Percentiles rank a stretch among this genome's conserved stretches.
Evolutionary conservation across 2,797 vertebrate genomes (phyloP).

Genomic region (Rachycentron canadum): DNA sequence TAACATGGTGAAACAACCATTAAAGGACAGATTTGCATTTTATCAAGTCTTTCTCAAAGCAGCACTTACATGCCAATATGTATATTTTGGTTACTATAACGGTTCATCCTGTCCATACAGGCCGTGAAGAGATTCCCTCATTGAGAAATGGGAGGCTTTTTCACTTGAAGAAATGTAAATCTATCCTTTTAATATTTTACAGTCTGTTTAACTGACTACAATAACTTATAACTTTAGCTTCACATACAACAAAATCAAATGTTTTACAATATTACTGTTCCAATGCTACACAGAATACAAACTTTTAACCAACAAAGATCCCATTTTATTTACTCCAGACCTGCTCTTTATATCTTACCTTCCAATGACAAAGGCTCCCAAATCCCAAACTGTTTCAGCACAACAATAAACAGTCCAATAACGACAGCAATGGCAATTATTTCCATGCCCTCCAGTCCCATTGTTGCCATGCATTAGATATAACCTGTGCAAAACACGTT

Average conservation of each 20-base stretch:
- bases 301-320: not conserved
- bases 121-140: not conserved
- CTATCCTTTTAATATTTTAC: not conserved
- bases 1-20: not conserved
- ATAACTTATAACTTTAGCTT: not conserved
- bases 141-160: not conserved
- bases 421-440: conserved; percentile 91
- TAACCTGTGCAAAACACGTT: conserved; percentile 11
- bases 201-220: not conserved
- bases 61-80: not conserved
- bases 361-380: conserved; percentile 92
- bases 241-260: not conserved
- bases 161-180: not conserved
- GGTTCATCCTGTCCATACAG: not conserved
- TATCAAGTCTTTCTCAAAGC: not conserved
- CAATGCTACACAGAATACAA: not conserved
- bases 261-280: not conserved
- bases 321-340: not conserved
- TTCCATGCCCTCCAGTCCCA: conserved; percentile 94
- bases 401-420: conserved; percentile 90
- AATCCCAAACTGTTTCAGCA: conserved; percentile 96
- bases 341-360: conserved; percentile 85
- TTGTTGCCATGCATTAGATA: conserved; percentile 65
- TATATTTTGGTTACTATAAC: not conserved
- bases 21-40: not conserved